Evolutionary conservation across 1,140 invertebrate species (phyloP), one percentile per base, ranked within the genome.

Genomic region (Camponotus vicinus): DNA sequence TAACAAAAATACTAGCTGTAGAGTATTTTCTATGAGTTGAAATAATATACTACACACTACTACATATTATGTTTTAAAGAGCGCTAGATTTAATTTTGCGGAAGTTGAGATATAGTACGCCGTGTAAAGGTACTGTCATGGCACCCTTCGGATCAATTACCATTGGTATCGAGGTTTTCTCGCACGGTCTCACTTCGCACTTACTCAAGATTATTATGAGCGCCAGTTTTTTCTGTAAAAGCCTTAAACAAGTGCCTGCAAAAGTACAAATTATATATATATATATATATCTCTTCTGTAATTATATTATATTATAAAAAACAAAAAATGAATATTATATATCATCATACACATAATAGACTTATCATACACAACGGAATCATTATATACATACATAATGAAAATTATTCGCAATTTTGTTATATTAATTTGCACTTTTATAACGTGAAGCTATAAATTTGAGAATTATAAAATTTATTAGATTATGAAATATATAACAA

Each of bases 191-290:
- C 13, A 93, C 37, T 57, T 93, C 91, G 27, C 90, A 93, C 34
- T 92, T 88, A 2, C 63, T 80, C 2, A 94, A 13, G 1, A 93
- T 73, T 9, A 90, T 73, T 0, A 92, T 71, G 1, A 94, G 18
- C 6, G 89, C 92, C 2, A 93, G 57, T 84, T 94, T 94, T 0
- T 66, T 45, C 86, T 93, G 91, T 3, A 94, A 73, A 40, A 90
- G 85, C 66, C 93, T 93, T 40, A 93, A 88, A 27, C 93, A 88
- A 52, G 76, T 73, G n/a, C 91, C 92, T 91, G 9, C 8, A 7
- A 63, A 73, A 37, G 4, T 52, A 18, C 49, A 49, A 52, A 52
- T n/a, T n/a, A n/a, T n/a, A n/a, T n/a, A n/a, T n/a, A 1, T 52
- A 18, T 15, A 52, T 55, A 18, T 15, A 52, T 55, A 4, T 27